Percentiles rank a stretch among this genome's conserved stretches.
These are phyloP conservation scores for Pollachius pollachius DNA, from an alignment of 2,113 vertebrate species.

Conservation along the genomic window DNA sequence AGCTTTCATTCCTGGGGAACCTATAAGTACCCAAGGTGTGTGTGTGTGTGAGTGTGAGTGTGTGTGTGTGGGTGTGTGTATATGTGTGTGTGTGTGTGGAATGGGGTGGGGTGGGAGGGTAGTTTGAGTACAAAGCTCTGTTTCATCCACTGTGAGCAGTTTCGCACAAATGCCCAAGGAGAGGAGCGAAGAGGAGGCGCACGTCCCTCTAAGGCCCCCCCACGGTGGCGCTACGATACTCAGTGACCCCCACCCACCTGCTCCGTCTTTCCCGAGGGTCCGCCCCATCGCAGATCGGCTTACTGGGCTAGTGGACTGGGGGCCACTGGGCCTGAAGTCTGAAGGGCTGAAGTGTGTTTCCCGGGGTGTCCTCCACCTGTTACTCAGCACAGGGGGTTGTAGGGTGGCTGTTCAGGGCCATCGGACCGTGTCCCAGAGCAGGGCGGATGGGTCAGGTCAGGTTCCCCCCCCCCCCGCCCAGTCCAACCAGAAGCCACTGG, in stretches of 20 bases:
- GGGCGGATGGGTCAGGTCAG: conserved; percentile 24
- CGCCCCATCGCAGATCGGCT: conserved; percentile 50
- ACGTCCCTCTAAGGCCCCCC: conserved; percentile 58
- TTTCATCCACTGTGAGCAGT: conserved; percentile 46
- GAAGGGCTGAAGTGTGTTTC: conserved; percentile 38
- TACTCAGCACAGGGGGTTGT: conserved; percentile 54
- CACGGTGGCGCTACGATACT: conserved; percentile 48
- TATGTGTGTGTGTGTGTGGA: no score
- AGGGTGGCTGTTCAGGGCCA: conserved; percentile 37
- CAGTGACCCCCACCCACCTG: conserved; percentile 55
- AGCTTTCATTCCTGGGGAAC: background rate
- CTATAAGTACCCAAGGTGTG: background rate
- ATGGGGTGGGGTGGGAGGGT: background rate
- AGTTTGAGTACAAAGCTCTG: conserved; percentile 45
- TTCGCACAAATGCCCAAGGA: conserved; percentile 53
- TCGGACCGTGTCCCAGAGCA: conserved; percentile 39
- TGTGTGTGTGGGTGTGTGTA: no score
- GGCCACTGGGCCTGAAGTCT: conserved; percentile 60
- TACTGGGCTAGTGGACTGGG: conserved; percentile 52
- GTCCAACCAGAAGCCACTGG: no score
- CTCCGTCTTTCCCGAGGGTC: conserved; percentile 36
- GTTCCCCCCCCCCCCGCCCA: no score
- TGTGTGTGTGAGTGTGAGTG: no score
- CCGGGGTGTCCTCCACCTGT: conserved; percentile 37
- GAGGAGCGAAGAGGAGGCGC: conserved; percentile 42